These are phyloP conservation scores for Ophion obscuratus DNA, from an alignment of 2,888 invertebrate genomes.

Conservation along the genomic window DNA sequence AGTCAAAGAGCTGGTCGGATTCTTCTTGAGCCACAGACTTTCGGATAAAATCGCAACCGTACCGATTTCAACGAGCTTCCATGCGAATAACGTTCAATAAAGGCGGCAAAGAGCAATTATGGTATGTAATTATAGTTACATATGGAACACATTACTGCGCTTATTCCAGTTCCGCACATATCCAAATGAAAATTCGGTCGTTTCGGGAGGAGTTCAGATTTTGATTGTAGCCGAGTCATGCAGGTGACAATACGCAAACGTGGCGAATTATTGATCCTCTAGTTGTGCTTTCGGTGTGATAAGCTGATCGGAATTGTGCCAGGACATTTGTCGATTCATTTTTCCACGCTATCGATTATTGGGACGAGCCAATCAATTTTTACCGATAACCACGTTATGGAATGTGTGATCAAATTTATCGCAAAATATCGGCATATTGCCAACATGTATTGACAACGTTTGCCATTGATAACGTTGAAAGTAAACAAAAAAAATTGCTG, in stretches of 20 bases:
- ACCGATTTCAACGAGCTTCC: too few species aligned
- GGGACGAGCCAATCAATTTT: not conserved
- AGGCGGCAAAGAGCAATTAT: too few species aligned
- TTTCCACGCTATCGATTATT: constrained; percentile 7
- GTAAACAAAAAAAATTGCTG: not conserved
- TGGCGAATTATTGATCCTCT: not conserved
- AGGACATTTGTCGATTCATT: constrained; percentile 10
- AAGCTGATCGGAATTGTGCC: constrained; percentile 22
- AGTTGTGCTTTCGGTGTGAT: not conserved
- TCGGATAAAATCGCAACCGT: too few species aligned
- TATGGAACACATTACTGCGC: not conserved
- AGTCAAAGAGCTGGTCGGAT: too few species aligned
- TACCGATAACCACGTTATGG: not conserved
- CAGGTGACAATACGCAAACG: not conserved
- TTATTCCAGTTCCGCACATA: not conserved
- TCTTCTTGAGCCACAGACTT: too few species aligned
- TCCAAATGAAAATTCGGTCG: not conserved
- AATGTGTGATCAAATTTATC: not conserved
- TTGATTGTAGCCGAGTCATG: not conserved
- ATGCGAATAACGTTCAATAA: not conserved
- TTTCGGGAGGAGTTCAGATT: not conserved
- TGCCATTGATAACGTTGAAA: not conserved
- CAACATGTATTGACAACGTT: not conserved
- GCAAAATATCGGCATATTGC: not conserved
- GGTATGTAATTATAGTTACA: not conserved